phyloP scores from a whole-genome alignment of 1,140 invertebrate species.

The Tribolium castaneum region DNA sequence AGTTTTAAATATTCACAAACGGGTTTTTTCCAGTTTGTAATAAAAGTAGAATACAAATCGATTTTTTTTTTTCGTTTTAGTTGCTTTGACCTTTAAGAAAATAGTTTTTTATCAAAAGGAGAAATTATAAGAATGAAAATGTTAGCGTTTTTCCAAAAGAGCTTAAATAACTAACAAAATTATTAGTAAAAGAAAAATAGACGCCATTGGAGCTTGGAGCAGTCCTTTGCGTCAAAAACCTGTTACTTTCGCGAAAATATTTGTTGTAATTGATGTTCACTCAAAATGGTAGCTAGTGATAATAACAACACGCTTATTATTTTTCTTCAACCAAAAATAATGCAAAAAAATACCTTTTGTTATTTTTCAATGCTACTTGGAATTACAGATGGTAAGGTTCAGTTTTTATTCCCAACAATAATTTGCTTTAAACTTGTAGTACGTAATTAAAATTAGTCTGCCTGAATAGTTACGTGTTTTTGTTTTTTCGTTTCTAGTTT shows the following conservation, averaged over 20 bases:
- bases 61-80: too few relatives aligned
- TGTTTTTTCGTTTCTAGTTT: constrained; percentile 50
- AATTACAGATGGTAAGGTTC: constrained; percentile 64
- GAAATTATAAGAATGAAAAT: too few relatives aligned
- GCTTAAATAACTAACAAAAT: too few relatives aligned
- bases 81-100: too few relatives aligned
- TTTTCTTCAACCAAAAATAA: constrained; percentile 47
- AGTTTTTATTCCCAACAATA: constrained; percentile 57
- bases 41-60: too few relatives aligned
- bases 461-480: constrained; percentile 58
- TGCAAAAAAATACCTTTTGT: constrained; percentile 55
- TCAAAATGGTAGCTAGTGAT: constrained; percentile 14
- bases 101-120: too few relatives aligned
- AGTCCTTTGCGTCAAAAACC: not conserved
- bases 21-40: too few relatives aligned
- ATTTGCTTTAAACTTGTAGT: constrained; percentile 58
- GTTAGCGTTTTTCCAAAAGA: too few relatives aligned
- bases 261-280: not conserved
- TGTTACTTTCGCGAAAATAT: not conserved
- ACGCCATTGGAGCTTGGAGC: not conserved
- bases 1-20: too few relatives aligned
- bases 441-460: constrained; percentile 53
- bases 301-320: constrained; percentile 53
- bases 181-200: too few relatives aligned
- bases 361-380: constrained; percentile 63